A percentile compares a stretch with the other conserved stretches of the same genome.
phyloP scores from a whole-genome alignment of 2,113 vertebrate genomes.

The Carollia perspicillata region DNA sequence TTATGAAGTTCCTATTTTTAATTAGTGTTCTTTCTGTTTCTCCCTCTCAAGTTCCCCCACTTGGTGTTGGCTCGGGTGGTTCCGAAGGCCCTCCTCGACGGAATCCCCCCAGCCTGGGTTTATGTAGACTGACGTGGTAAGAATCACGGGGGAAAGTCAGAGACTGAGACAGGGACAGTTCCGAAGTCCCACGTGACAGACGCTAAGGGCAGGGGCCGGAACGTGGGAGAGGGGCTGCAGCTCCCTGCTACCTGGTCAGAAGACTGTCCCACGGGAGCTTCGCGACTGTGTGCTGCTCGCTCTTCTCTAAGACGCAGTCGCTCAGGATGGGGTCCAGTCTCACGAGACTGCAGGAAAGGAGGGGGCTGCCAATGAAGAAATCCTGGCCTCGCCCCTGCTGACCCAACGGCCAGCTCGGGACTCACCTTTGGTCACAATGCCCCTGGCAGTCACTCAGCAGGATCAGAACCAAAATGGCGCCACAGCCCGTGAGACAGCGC shows the following conservation, averaged over 20 bases:
- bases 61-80: not conserved
- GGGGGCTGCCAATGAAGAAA: not conserved
- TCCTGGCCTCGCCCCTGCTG: not conserved
- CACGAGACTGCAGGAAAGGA: constrained; percentile 86
- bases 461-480: not conserved
- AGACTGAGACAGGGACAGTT: not conserved
- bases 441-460: not conserved
- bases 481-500: not conserved
- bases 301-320: constrained; percentile 94
- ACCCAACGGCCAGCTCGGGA: not conserved
- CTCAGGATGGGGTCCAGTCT: constrained; percentile 90
- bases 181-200: not conserved
- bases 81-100: not conserved
- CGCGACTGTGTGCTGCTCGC: constrained; percentile 87
- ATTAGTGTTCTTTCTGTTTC: not conserved
- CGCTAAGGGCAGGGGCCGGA: not conserved
- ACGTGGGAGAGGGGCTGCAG: not conserved
- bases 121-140: not conserved
- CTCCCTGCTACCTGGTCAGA: constrained; percentile 86
- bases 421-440: not conserved
- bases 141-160: not conserved
- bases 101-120: not conserved
- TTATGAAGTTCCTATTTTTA: constrained; percentile 42
- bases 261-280: constrained; percentile 94
- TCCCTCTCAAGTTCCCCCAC: not conserved